phyloP scores from a whole-genome alignment of 2,797 vertebrate genomes.

The Enteromius radiatus region DNA sequence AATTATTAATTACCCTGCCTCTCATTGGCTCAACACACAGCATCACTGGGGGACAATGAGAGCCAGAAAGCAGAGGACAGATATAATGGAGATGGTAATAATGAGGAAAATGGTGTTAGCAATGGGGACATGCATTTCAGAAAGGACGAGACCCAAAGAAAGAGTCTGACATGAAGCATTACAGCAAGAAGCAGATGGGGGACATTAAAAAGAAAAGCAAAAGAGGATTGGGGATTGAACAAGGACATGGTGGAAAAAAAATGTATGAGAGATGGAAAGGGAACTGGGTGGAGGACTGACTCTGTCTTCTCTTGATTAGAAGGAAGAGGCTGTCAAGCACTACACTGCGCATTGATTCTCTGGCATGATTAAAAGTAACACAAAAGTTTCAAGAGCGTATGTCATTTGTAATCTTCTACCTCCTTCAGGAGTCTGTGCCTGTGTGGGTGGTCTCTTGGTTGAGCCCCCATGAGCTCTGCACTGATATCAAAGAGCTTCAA shows the following conservation, averaged over 20 bases:
- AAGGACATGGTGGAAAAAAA: constrained; percentile 23
- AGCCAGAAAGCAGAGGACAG: constrained; percentile 20
- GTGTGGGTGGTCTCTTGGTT: constrained; percentile 55
- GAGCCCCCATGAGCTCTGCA: constrained; percentile 43
- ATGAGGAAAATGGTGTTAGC: constrained; percentile 14
- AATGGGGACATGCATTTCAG: constrained; percentile 37
- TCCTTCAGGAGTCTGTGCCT: constrained; percentile 42
- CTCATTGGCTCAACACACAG: constrained; percentile 33
- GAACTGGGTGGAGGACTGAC: constrained; percentile 34
- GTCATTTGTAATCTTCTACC: constrained; percentile 47
- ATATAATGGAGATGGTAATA: constrained; percentile 46
- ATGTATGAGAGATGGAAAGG: constrained; percentile 24
- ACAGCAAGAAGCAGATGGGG: constrained; percentile 32
- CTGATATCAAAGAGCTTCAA: constrained; percentile 49
- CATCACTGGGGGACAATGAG: constrained; percentile 21
- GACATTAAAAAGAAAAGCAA: constrained; percentile 41
- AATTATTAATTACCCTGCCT: constrained; percentile 39
- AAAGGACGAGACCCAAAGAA: constrained; percentile 21
- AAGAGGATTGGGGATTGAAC: constrained; percentile 42
- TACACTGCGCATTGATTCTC: constrained; percentile 50
- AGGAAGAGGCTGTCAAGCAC: constrained; percentile 48
- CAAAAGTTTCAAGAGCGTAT: constrained; percentile 44
- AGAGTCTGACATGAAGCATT: constrained; percentile 26
- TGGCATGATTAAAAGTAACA: constrained; percentile 61
- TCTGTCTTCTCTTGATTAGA: constrained; percentile 56